Evolutionary conservation across 2,797 vertebrate genomes (phyloP).

Genomic region (Semaprochilodus insignis): DNA sequence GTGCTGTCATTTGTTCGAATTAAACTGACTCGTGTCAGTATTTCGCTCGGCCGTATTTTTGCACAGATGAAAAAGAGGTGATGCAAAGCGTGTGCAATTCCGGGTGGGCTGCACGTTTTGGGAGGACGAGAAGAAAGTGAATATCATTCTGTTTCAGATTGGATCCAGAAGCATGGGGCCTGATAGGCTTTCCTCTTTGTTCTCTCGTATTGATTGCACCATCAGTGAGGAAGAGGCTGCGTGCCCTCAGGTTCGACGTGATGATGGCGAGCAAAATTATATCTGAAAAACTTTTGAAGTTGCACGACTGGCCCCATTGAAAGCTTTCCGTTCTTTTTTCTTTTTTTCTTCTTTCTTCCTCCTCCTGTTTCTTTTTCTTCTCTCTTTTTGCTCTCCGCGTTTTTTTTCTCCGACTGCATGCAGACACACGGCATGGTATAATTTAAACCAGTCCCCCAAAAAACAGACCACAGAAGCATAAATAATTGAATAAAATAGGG

Average conservation of each 20-base stretch:
- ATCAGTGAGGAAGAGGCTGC: slow-evolving; percentile 66
- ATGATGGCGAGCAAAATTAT: slow-evolving; percentile 69
- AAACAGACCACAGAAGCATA: slow-evolving; percentile 79
- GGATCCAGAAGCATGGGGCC: slow-evolving; percentile 59
- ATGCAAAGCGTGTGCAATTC: slow-evolving; percentile 66
- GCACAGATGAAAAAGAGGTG: slow-evolving; percentile 68
- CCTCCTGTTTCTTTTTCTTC: not conserved
- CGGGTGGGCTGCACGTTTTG: slow-evolving; percentile 11
- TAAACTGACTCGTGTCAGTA: slow-evolving; percentile 48
- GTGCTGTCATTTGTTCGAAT: slow-evolving; percentile 23
- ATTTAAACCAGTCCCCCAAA: slow-evolving; percentile 74
- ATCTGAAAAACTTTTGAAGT: slow-evolving; percentile 72
- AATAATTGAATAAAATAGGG: slow-evolving; percentile 82
- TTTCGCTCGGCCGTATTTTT: slow-evolving; percentile 60
- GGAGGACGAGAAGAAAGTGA: slow-evolving; percentile 31
- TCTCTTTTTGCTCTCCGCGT: slow-evolving; percentile 13
- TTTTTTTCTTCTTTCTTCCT: slow-evolving; percentile 35
- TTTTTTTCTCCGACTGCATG: slow-evolving; percentile 50
- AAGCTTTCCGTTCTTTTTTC: slow-evolving; percentile 43
- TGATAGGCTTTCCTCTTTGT: slow-evolving; percentile 55
- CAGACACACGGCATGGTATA: slow-evolving; percentile 67
- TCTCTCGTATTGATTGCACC: slow-evolving; percentile 69
- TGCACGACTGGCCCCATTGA: slow-evolving; percentile 61
- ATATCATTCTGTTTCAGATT: slow-evolving; percentile 49
- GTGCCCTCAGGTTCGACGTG: slow-evolving; percentile 70